A percentile compares a stretch with the other conserved stretches of the same genome.
phyloP scores from a whole-genome alignment of 1,140 invertebrate species.

The Vanessa atalanta region DNA sequence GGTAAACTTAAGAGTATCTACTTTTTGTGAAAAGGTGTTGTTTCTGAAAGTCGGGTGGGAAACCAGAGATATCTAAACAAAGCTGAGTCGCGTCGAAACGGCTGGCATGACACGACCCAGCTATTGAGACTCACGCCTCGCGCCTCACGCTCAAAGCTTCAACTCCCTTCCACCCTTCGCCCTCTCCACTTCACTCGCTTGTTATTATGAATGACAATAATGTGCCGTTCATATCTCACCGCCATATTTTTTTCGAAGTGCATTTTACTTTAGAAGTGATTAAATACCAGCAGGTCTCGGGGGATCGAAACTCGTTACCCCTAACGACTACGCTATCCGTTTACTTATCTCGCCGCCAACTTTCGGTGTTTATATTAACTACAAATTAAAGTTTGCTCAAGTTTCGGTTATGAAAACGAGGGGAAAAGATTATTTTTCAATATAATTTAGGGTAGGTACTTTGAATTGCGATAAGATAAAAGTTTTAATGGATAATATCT shows the following conservation, averaged over 20 bases:
- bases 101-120: slow-evolving; percentile 60
- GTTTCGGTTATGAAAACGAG: slow-evolving; percentile 53
- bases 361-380: slow-evolving; percentile 68
- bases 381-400: slow-evolving; percentile 71
- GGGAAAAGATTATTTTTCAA: slow-evolving; percentile 37
- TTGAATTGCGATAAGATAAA: slow-evolving; percentile 28
- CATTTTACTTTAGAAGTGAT: slow-evolving; percentile 75
- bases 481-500: slow-evolving; percentile 15
- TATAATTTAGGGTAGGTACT: slow-evolving; percentile 26
- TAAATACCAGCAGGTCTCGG: slow-evolving; percentile 64
- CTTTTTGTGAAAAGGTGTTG: slow-evolving; percentile 47
- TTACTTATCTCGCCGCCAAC: slow-evolving; percentile 64
- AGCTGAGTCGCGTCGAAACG: slow-evolving; percentile 58
- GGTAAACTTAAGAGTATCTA: slow-evolving; percentile 34
- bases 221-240: slow-evolving; percentile 63
- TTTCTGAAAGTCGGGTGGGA: slow-evolving; percentile 48
- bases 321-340: slow-evolving; percentile 65
- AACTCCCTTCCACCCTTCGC: slow-evolving; percentile 34
- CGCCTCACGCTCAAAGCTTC: slow-evolving; percentile 26
- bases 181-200: slow-evolving; percentile 48
- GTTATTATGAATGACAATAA: slow-evolving; percentile 78
- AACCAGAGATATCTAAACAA: slow-evolving; percentile 63
- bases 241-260: slow-evolving; percentile 68
- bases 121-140: slow-evolving; percentile 54
- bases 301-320: slow-evolving; percentile 64